Percentiles rank a stretch among this genome's conserved stretches.
Evolutionary conservation across 2,113 vertebrate species (phyloP).

Genomic region (Phalacrocorax aristotelis): DNA sequence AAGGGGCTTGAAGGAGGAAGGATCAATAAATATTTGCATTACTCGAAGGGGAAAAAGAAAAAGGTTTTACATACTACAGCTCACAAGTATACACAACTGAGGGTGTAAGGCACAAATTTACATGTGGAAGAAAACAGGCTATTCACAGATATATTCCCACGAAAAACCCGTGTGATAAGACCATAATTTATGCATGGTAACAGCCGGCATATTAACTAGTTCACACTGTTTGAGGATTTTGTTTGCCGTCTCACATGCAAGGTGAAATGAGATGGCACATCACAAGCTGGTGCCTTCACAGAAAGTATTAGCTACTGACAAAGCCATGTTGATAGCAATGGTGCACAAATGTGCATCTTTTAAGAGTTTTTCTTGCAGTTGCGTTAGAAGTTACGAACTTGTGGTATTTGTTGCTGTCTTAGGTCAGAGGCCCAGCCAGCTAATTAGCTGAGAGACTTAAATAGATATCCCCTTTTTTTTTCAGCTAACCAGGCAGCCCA

Average conservation of each 20-base stretch:
- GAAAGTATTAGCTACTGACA: slow-evolving; percentile 81
- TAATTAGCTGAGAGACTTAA: slow-evolving; percentile 85
- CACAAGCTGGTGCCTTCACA: slow-evolving; percentile 82
- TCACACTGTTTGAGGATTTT: slow-evolving; percentile 75
- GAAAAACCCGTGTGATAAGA: slow-evolving; percentile 78
- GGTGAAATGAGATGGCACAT: slow-evolving; percentile 84
- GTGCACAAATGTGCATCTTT: slow-evolving; percentile 69
- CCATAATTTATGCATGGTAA: slow-evolving; percentile 76
- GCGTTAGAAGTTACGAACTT: slow-evolving; percentile 64
- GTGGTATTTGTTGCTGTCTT: slow-evolving; percentile 66
- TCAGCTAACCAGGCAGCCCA: slow-evolving; percentile 74
- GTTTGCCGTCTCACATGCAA: slow-evolving; percentile 87
- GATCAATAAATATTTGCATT: slow-evolving; percentile 79
- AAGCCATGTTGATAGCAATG: slow-evolving; percentile 79
- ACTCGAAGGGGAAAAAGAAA: slow-evolving; percentile 64
- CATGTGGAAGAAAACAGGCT: slow-evolving; percentile 96
- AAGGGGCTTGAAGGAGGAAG: slow-evolving; percentile 41
- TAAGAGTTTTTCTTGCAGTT: slow-evolving; percentile 72
- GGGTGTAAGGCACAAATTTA: slow-evolving; percentile 99
- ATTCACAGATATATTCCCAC: slow-evolving; percentile 85
- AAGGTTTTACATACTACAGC: slow-evolving; percentile 78
- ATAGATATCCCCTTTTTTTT: slow-evolving; percentile 87
- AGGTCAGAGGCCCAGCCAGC: slow-evolving; percentile 71
- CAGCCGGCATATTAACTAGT: slow-evolving; percentile 76
- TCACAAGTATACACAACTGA: slow-evolving; percentile 94